A percentile compares a stretch with the other conserved stretches of the same genome.
Conservation (phyloP, 2,888 invertebrate species). For the Agrilus mali region DNA sequence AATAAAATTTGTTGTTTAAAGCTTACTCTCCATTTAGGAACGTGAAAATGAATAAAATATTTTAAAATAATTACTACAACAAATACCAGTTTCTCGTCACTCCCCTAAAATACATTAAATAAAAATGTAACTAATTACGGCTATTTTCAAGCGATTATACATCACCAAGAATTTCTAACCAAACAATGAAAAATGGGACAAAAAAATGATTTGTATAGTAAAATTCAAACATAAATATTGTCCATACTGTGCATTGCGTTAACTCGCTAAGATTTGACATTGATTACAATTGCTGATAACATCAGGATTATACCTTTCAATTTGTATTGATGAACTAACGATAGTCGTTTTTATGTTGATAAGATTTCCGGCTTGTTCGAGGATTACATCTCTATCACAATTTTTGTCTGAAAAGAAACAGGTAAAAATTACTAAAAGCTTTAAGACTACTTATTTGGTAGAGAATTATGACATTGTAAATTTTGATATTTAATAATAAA, state of each 20-base stretch:
- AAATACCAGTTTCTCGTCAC: no score
- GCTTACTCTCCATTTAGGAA: no score
- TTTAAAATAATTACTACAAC: no score
- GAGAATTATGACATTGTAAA: no score
- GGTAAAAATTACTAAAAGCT: constrained; percentile 2
- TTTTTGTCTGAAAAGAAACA: constrained; percentile 29
- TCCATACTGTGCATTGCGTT: not conserved
- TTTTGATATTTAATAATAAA: not conserved
- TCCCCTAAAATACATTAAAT: no score
- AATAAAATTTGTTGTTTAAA: no score
- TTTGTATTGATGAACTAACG: constrained; percentile 37
- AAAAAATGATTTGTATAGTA: not conserved
- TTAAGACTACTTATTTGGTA: not conserved
- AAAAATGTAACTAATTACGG: no score
- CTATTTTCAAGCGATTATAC: no score
- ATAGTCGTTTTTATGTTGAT: constrained; percentile 34
- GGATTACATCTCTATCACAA: constrained; percentile 36
- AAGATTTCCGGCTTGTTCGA: constrained; percentile 33
- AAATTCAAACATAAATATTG: not conserved
- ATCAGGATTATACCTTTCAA: constrained; percentile 36
- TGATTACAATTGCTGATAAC: constrained; percentile 23
- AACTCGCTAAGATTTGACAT: constrained; percentile 11
- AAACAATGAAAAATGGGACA: not conserved
- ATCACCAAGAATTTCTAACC: no score
- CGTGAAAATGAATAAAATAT: no score